phyloP scores from a whole-genome alignment of 2,797 vertebrate genomes.

The Heteromormyrus szaboi region DNA sequence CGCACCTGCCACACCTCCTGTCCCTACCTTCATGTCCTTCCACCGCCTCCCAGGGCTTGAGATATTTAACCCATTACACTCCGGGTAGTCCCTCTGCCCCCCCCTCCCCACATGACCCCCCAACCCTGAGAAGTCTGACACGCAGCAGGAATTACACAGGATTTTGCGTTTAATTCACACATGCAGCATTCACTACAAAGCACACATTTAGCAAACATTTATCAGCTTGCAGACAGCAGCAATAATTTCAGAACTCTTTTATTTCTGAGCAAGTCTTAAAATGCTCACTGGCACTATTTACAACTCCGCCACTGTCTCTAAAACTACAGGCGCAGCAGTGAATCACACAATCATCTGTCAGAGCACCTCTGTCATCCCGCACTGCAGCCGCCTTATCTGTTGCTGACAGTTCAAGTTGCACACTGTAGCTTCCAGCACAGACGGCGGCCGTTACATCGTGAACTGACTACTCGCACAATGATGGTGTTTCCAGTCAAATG shows the following conservation, averaged over 20 bases:
- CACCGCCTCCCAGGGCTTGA: slow-evolving; percentile 58
- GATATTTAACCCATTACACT: slow-evolving; percentile 69
- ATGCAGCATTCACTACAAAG: neutral
- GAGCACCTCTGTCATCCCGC: neutral
- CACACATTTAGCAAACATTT: neutral
- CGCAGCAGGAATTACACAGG: neutral
- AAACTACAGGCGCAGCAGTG: neutral
- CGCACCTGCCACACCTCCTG: slow-evolving; percentile 52
- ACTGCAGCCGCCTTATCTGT: neutral
- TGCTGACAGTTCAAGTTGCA: slow-evolving; percentile 12
- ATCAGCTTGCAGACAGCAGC: neutral
- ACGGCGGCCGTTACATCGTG: slow-evolving; percentile 9
- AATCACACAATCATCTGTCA: neutral
- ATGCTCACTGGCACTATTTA: neutral
- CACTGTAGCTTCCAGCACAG: slow-evolving; percentile 1
- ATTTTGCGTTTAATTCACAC: neutral
- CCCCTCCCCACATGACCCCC: slow-evolving; percentile 39
- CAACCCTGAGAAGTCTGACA: slow-evolving; percentile 14
- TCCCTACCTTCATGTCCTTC: slow-evolving; percentile 60
- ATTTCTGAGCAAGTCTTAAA: neutral
- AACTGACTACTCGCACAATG: slow-evolving; percentile 18
- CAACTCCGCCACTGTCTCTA: neutral
- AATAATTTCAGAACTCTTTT: neutral
- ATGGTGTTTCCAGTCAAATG: slow-evolving; percentile 10
- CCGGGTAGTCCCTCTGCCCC: neutral